Percentiles rank a stretch among this genome's conserved stretches.
Evolutionary conservation across 1,140 invertebrate genomes (phyloP).

Genomic region (Aphelinus certus): DNA sequence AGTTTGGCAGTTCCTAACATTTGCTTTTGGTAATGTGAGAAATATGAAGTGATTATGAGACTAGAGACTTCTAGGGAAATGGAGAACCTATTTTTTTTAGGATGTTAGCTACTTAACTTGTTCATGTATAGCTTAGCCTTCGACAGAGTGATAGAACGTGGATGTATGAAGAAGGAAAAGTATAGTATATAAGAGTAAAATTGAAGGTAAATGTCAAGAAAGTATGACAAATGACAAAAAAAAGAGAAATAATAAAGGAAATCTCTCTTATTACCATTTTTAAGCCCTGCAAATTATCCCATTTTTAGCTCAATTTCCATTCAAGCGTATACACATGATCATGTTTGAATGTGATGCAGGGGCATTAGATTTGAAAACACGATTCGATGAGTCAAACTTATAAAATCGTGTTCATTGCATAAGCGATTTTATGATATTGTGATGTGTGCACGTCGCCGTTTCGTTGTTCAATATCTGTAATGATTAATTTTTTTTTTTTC

Average conservation of each 20-base stretch:
- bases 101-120: constrained; percentile 21
- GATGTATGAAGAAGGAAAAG: not conserved
- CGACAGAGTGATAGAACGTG: not conserved
- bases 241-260: not conserved
- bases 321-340: not conserved
- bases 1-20: constrained; percentile 22
- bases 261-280: not conserved
- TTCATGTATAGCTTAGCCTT: not conserved
- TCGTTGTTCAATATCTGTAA: not conserved
- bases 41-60: not conserved
- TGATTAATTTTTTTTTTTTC: constrained; percentile 2
- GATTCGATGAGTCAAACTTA: not conserved
- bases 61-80: constrained; percentile 9
- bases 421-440: constrained; percentile 2
- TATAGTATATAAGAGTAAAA: not conserved
- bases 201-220: not conserved
- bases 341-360: not conserved
- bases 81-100: constrained; percentile 21
- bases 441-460: not conserved
- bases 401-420: not conserved
- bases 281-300: not conserved
- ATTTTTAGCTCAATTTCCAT: constrained; percentile 9
- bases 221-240: not conserved
- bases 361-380: not conserved
- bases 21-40: constrained; percentile 1